Evolutionary conservation across 2,888 invertebrate species (phyloP).

Genomic region (Flabesymbios commensalis): DNA sequence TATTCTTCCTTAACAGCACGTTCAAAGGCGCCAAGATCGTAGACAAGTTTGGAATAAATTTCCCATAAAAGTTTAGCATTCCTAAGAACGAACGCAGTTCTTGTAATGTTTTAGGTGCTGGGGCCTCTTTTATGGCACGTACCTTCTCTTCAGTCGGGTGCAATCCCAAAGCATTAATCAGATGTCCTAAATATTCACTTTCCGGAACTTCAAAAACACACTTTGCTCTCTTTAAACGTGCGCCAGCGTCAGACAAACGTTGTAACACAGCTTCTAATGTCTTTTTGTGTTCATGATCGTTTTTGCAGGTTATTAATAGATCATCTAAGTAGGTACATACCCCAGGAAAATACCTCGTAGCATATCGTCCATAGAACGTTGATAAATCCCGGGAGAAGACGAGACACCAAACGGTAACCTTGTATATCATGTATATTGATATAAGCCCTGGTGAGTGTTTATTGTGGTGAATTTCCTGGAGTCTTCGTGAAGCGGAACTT

Average conservation of each 20-base stretch:
- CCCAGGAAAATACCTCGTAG: neutral
- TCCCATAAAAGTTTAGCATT: constrained; percentile 12
- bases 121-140: constrained; percentile 14
- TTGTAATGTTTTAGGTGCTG: constrained; percentile 7
- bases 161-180: constrained; percentile 27
- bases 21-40: constrained; percentile 16
- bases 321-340: neutral
- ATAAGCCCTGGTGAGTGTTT: neutral
- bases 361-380: neutral
- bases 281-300: neutral
- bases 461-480: neutral
- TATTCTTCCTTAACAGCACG: constrained; percentile 11
- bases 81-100: constrained; percentile 12
- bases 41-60: constrained; percentile 11
- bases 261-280: neutral
- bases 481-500: neutral
- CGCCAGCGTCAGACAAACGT: neutral
- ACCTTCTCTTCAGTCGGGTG: constrained; percentile 23
- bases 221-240: constrained; percentile 11
- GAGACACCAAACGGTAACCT: neutral
- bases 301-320: neutral
- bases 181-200: constrained; percentile 25
- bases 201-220: constrained; percentile 12
- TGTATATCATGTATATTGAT: neutral
- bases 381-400: neutral